A percentile compares a stretch with the other conserved stretches of the same genome.
Evolutionary conservation across 2,888 invertebrate species (phyloP).

Genomic region (Drosophila bunnanda): DNA sequence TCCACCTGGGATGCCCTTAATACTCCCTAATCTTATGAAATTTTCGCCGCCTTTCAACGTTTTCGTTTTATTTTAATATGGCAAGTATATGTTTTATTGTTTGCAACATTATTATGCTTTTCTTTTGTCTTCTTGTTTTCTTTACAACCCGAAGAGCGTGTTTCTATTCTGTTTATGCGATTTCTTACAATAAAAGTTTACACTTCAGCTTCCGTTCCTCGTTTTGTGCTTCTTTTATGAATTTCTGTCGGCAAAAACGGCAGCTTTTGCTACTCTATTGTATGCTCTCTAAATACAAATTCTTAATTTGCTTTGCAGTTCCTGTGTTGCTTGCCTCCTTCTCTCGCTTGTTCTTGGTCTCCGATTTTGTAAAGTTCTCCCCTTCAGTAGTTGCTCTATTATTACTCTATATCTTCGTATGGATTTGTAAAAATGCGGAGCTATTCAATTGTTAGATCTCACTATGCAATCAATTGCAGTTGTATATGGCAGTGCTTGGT

Average conservation of each 20-base stretch:
- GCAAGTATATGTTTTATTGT: conserved; percentile 82
- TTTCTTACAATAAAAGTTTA: conserved; percentile 53
- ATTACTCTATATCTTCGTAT: conserved; percentile 32
- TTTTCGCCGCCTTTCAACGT: conserved; percentile 35
- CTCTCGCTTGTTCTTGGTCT: conserved; percentile 28
- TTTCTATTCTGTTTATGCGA: conserved; percentile 31
- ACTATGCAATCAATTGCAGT: conserved; percentile 45
- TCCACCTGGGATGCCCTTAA: conserved; percentile 30
- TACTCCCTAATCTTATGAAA: conserved; percentile 44
- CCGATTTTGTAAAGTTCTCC: conserved; percentile 46
- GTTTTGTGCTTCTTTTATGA: conserved; percentile 22
- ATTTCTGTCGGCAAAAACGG: conserved; percentile 19
- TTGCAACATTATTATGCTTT: conserved; percentile 54
- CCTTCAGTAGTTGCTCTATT: conserved; percentile 26
- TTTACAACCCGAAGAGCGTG: conserved; percentile 76
- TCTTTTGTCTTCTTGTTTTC: conserved; percentile 42
- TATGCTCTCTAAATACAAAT: conserved; percentile 26
- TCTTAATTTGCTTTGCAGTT: conserved; percentile 35
- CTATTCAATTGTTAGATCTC: conserved; percentile 47
- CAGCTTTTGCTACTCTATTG: conserved; percentile 45
- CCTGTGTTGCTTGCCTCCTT: conserved; percentile 19
- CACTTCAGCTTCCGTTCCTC: conserved; percentile 42
- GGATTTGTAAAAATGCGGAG: conserved; percentile 43
- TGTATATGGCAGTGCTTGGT: conserved; percentile 77
- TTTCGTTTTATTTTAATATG: conserved; percentile 65